phyloP scores from a whole-genome alignment of 2,797 vertebrate species.

The Cyclopterus lumpus region DNA sequence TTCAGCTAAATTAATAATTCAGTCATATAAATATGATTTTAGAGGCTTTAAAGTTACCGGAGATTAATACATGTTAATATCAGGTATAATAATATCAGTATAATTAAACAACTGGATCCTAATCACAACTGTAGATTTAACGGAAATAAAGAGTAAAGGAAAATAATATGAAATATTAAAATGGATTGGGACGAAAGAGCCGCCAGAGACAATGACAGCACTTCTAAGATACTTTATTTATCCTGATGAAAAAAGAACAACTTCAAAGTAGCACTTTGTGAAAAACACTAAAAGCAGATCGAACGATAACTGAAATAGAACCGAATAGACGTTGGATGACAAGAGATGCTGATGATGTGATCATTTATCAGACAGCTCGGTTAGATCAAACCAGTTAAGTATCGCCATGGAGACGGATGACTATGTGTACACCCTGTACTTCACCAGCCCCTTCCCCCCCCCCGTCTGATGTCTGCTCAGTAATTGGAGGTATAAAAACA shows the following conservation, averaged over 20 bases:
- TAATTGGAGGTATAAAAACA: slow-evolving; percentile 60
- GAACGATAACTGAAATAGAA: slow-evolving; percentile 3
- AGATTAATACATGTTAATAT: neutral
- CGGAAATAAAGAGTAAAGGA: neutral
- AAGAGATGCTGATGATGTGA: slow-evolving; percentile 9
- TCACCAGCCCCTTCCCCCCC: slow-evolving; percentile 24
- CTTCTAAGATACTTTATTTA: neutral
- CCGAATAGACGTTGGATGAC: neutral
- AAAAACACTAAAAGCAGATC: neutral
- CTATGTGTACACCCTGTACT: neutral
- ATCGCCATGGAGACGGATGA: slow-evolving; percentile 22
- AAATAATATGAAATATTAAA: neutral
- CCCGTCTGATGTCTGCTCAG: slow-evolving; percentile 28
- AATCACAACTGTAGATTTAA: neutral
- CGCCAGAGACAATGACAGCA: neutral
- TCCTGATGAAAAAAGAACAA: neutral
- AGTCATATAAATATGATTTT: neutral
- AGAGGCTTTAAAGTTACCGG: neutral
- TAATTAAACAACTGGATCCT: neutral
- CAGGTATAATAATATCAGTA: neutral
- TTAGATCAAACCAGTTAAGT: slow-evolving; percentile 10
- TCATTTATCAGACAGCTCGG: slow-evolving; percentile 36
- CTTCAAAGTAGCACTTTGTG: neutral
- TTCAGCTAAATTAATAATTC: neutral
- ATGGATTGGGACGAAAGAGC: neutral